A percentile compares a stretch with the other conserved stretches of the same genome.
Evolutionary conservation across 2,888 invertebrate genomes (phyloP).

Genomic region (Epistrophella euchroma): DNA sequence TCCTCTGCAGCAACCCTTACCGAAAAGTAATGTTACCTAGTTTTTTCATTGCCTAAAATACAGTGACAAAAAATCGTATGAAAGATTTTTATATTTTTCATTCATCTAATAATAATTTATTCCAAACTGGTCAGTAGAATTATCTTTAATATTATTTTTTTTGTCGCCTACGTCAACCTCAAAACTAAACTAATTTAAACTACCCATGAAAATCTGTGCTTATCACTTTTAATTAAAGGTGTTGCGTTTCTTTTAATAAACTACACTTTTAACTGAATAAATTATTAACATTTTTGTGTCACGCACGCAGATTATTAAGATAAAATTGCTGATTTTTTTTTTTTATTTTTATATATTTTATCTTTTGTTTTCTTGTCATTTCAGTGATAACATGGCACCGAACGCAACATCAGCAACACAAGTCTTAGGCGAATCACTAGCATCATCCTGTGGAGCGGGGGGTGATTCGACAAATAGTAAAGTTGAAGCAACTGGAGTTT

Average conservation of each 20-base stretch:
- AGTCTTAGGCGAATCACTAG: conserved; percentile 80
- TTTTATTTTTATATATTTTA: neutral
- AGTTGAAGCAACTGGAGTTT: conserved; percentile 85
- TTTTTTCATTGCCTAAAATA: no score
- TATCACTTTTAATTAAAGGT: neutral
- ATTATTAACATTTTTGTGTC: neutral
- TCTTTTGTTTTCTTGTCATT: conserved; percentile 29
- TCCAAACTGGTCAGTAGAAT: neutral
- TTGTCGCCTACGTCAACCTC: neutral
- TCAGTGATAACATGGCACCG: conserved; percentile 79
- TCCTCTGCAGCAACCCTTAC: no score
- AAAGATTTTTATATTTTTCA: neutral
- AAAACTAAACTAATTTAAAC: neutral
- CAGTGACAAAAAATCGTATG: no score
- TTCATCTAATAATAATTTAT: neutral
- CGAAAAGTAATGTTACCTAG: no score
- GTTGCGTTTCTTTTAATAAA: neutral
- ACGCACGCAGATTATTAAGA: neutral
- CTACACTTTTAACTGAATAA: neutral
- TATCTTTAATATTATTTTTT: neutral
- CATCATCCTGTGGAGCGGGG: conserved; percentile 78
- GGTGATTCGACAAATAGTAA: conserved; percentile 79
- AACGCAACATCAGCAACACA: conserved; percentile 83
- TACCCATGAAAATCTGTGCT: neutral
- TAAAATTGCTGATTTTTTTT: neutral